phyloP scores from a whole-genome alignment of 2,888 invertebrate species.

The Mesodorylaimus sp. region DNA sequence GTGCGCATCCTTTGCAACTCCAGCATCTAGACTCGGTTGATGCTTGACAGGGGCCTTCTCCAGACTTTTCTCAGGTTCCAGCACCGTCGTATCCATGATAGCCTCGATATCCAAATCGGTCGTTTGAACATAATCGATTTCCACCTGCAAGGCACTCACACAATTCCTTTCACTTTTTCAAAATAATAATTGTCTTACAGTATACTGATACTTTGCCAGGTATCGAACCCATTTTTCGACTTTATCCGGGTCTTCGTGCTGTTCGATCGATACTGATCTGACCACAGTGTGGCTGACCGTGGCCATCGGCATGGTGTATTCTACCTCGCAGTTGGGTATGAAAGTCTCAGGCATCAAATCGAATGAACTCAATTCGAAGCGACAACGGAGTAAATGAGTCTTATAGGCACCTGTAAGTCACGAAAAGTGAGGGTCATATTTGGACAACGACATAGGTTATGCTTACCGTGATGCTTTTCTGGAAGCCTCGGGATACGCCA shows the following conservation, averaged over 20 bases:
- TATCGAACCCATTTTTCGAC: slow-evolving; percentile 97
- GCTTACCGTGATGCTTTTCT: slow-evolving; percentile 84
- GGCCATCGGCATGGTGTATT: slow-evolving; percentile 96
- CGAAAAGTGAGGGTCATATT: background rate
- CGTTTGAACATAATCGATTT: slow-evolving; percentile 29
- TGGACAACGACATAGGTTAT: background rate
- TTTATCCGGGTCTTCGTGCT: slow-evolving; percentile 47
- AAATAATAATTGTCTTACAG: slow-evolving; percentile 38
- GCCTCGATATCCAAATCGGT: slow-evolving; percentile 22
- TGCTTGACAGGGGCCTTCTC: slow-evolving; percentile 10
- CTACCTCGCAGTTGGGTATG: slow-evolving; percentile 68
- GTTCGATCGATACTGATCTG: slow-evolving; percentile 49
- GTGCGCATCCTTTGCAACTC: slow-evolving; percentile 15
- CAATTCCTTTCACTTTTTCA: background rate
- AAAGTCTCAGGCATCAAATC: slow-evolving; percentile 88
- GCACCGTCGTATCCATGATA: slow-evolving; percentile 16
- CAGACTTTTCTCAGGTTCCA: slow-evolving; percentile 17
- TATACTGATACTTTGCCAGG: slow-evolving; percentile 83
- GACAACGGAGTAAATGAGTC: slow-evolving; percentile 79
- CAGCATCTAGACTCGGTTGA: slow-evolving; percentile 20
- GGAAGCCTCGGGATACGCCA: slow-evolving; percentile 94
- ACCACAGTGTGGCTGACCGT: slow-evolving; percentile 83
- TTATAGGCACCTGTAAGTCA: slow-evolving; percentile 70
- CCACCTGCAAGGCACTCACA: slow-evolving; percentile 17
- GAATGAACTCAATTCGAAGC: slow-evolving; percentile 83